Evolutionary conservation across 2,797 vertebrate species (phyloP), one percentile per base, ranked within the genome.

Genomic region (Selene dorsalis): DNA sequence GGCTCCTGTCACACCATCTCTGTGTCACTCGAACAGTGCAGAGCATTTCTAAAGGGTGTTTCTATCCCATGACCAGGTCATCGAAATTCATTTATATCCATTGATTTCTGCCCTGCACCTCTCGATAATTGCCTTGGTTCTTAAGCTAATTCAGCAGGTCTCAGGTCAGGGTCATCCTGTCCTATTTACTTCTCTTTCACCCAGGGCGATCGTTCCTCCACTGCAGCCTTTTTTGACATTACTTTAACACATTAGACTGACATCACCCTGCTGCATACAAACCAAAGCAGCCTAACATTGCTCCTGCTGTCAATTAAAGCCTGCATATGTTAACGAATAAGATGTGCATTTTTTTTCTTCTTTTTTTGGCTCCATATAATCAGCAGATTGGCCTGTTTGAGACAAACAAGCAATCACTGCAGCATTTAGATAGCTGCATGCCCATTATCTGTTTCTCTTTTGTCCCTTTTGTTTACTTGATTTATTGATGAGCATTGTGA

Each of bases 91-190:
- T 85, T 85, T 4, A 47, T 32, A 58, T 45, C 6, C 55, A 89
- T 82, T 81, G 82, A 90, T 91, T 86, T 72, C 48, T 72, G 22
- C 14, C 1, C 45, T 30, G 38, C 69, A 73, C 22, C 55, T 80
- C 53, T 72, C 20, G 14, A 75, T 86, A 73, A 77, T 64, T 80
- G 60, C 77, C 69, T 82, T 26, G 20, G 22, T 48, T 32, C 73
- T 56, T 3, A 35, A 86, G 84, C 75, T 60, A 82, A 80, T 85
- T 83, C 78, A 79, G 84, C 75, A 82, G 64, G 55, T 88, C 79
- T 73, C 61, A 28, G 83, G 76, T 87, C 76, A 39, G 68, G 79
- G 82, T 84, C 82, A 74, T 16, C 1, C 18, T 38, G 72, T 76
- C 60, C 75, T 65, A 8, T 77, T 87, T 68, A 69, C 79, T 63